Evolutionary conservation across 2,797 vertebrate species (phyloP), one percentile per base, ranked within the genome.

Genomic region (Pangasius djambal): DNA sequence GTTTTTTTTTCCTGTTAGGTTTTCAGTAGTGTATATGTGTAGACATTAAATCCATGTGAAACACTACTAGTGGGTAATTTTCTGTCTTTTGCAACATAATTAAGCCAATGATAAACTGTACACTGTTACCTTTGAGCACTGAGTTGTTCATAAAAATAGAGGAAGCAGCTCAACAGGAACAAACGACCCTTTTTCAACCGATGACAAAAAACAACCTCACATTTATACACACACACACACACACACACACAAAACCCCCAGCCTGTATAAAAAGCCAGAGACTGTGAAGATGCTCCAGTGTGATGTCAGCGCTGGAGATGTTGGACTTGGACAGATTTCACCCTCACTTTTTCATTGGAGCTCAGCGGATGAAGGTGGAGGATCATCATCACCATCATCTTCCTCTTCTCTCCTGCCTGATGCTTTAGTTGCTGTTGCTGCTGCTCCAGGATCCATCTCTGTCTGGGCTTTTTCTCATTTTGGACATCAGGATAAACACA

Each of bases 221-320:
- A 83, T 40, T 59, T 74, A 55, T 84, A 88, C 37, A 74, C 89
- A 65, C 61, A 74, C 37, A 37, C 79, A 86, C 89, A 90, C 90
- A 93, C 69, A 89, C 90, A 87, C 86, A 90, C 89, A 92, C 92
- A 93, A 94, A 95, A 93, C 93, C 31, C 31, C 25, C 37, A 34
- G 75, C 12, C 61, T 31, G 93, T 96, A 96, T 96, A 96, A 96
- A 96, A 95, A 95, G 95, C 95, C 92, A 93, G 92, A 93, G 95
- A 94, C 94, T 93, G 94, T 95, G 94, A 95, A 94, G 94, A 96
- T 94, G 96, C 93, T 94, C 93, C 93, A 95, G 94, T 95, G 93
- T 95, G 93, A 94, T 94, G 95, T 96, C 94, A 96, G 94, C 93
- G 95, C 95, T 94, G 95, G 96, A 95, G 93, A 96, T 96, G 96